Percentiles rank a stretch among this genome's conserved stretches.
Evolutionary conservation across 1,140 invertebrate species (phyloP).

Genomic region (Euwallacea fornicatus): DNA sequence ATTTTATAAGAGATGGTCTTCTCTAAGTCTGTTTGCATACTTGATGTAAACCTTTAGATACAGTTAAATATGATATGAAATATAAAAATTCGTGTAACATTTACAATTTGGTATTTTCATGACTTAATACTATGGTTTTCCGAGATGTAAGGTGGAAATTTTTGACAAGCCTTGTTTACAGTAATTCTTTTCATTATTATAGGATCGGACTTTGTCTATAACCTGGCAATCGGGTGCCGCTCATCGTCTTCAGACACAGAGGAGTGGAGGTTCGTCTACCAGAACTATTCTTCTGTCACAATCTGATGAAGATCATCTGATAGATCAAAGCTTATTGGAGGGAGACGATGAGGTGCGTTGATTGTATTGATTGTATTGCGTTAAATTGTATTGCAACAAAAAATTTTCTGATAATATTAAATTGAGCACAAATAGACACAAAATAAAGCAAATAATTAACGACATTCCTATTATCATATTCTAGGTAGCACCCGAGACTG

Average conservation of each 20-base stretch:
- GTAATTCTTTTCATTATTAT: constrained; percentile 8
- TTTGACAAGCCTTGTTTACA: not conserved
- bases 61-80: too few relatives aligned
- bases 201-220: constrained; percentile 51
- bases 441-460: too few relatives aligned
- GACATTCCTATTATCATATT: not conserved
- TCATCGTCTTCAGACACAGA: constrained; percentile 44
- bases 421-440: too few relatives aligned
- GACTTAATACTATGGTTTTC: too few relatives aligned
- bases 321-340: constrained; percentile 54
- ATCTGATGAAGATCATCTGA: constrained; percentile 54
- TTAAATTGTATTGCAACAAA: too few relatives aligned
- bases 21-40: too few relatives aligned
- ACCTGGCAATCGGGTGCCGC: constrained; percentile 47
- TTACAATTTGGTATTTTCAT: too few relatives aligned
- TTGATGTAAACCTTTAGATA: too few relatives aligned
- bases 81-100: too few relatives aligned
- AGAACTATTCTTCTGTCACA: constrained; percentile 50
- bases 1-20: not conserved
- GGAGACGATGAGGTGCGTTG: constrained; percentile 52
- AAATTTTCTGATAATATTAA: not conserved
- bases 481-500: constrained; percentile 49
- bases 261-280: constrained; percentile 40
- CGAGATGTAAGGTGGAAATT: too few relatives aligned
- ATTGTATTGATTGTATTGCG: not conserved